A percentile compares a stretch with the other conserved stretches of the same genome.
phyloP scores from a whole-genome alignment of 2,797 vertebrate genomes.

The Myripristis murdjan region DNA sequence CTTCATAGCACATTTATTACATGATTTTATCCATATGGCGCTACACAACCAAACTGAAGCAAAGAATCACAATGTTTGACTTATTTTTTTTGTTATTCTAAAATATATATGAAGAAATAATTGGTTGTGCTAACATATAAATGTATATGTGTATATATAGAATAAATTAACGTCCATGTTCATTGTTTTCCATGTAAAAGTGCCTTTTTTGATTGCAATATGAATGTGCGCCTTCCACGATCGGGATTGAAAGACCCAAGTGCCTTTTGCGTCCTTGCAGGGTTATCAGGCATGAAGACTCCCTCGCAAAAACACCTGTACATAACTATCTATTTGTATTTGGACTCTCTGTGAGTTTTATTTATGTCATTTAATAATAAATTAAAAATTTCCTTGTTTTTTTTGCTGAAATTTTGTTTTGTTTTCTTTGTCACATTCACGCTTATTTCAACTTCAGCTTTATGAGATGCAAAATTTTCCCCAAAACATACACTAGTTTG shows the following conservation, averaged over 20 bases:
- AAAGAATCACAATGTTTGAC: conserved; percentile 16
- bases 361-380: conserved; percentile 92
- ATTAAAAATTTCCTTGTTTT: conserved; percentile 83
- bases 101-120: conserved; percentile 52
- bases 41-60: conserved; percentile 15
- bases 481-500: too few species aligned
- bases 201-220: conserved; percentile 61
- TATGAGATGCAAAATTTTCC: too few species aligned
- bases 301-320: conserved; percentile 74
- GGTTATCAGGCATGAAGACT: conserved; percentile 26
- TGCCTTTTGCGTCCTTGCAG: conserved; percentile 66
- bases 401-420: conserved; percentile 55
- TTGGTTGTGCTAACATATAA: conserved; percentile 71
- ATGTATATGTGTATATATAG: conserved; percentile 87
- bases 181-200: conserved; percentile 67
- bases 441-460: background rate
- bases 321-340: conserved; percentile 87
- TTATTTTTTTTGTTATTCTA: conserved; percentile 42
- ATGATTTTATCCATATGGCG: background rate
- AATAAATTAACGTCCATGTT: conserved; percentile 82
- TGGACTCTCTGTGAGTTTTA: conserved; percentile 84
- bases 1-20: conserved; percentile 28
- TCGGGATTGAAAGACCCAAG: conserved; percentile 45
- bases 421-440: conserved; percentile 24
- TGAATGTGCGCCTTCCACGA: conserved; percentile 39